These are phyloP conservation scores for Camarhynchus parvulus DNA, from an alignment of 2,113 vertebrate genomes.

Conservation along the genomic window DNA sequence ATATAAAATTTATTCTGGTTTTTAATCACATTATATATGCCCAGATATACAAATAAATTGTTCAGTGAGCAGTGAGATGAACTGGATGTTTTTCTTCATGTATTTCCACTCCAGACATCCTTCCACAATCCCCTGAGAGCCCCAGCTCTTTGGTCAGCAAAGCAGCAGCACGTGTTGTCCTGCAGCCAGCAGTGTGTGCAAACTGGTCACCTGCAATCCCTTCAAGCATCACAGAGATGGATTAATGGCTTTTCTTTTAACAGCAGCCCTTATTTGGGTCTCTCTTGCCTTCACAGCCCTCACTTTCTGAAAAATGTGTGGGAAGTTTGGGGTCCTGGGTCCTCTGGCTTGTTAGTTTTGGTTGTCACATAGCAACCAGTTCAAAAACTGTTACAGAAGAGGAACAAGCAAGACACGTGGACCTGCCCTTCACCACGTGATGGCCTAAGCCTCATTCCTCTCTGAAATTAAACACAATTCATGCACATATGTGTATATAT, in stretches of 20 bases:
- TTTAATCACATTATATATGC: background rate
- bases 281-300: background rate
- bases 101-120: accelerated
- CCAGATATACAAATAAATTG: background rate
- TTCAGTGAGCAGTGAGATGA: background rate
- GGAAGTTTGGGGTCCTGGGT: background rate
- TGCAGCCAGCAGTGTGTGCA: background rate
- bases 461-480: background rate
- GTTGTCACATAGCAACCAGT: background rate
- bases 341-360: background rate
- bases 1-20: background rate
- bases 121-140: background rate
- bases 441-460: background rate
- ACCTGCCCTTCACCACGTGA: background rate
- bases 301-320: background rate
- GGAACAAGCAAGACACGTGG: background rate
- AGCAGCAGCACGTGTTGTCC: background rate
- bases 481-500: background rate
- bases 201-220: background rate
- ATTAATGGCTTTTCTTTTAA: background rate
- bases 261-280: background rate
- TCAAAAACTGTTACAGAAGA: background rate
- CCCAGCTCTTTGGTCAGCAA: background rate
- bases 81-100: background rate
- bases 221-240: background rate